These are phyloP conservation scores for Pseudococcus longispinus DNA, from an alignment of 2,888 invertebrate species.

Conservation along the genomic window DNA sequence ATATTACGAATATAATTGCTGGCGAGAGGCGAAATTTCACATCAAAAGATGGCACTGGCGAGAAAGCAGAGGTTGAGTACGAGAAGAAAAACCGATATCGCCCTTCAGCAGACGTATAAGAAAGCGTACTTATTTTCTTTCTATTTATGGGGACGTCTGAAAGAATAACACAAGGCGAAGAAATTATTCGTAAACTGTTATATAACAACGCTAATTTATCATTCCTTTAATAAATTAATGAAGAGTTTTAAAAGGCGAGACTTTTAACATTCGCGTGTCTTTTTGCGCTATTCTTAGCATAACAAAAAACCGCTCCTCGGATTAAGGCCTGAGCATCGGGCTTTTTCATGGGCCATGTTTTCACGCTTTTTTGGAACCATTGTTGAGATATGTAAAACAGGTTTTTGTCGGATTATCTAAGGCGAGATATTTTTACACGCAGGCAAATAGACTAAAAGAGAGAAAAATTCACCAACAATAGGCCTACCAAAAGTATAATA, in stretches of 20 bases:
- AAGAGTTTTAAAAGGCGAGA: conserved; percentile 54
- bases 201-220: conserved; percentile 55
- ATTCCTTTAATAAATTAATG: conserved; percentile 57
- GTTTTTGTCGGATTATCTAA: conserved; percentile 39
- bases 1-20: no score
- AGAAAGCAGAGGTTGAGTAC: background rate
- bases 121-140: conserved; percentile 46
- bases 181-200: conserved; percentile 50
- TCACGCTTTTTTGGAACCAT: conserved; percentile 25
- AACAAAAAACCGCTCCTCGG: conserved; percentile 45
- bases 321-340: conserved; percentile 25
- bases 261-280: conserved; percentile 43
- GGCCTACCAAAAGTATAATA: background rate
- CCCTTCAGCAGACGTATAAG: background rate
- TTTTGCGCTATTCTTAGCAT: conserved; percentile 47
- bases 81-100: conserved; percentile 40
- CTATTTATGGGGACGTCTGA: conserved; percentile 26
- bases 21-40: background rate
- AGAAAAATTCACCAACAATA: background rate
- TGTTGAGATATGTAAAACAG: conserved; percentile 42
- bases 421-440: background rate
- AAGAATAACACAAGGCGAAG: conserved; percentile 37
- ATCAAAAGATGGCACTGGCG: background rate
- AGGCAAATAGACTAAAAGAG: background rate
- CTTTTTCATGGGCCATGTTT: conserved; percentile 23